Conservation (phyloP, 2,113 vertebrate genomes). For the Alectura lathami region DNA sequence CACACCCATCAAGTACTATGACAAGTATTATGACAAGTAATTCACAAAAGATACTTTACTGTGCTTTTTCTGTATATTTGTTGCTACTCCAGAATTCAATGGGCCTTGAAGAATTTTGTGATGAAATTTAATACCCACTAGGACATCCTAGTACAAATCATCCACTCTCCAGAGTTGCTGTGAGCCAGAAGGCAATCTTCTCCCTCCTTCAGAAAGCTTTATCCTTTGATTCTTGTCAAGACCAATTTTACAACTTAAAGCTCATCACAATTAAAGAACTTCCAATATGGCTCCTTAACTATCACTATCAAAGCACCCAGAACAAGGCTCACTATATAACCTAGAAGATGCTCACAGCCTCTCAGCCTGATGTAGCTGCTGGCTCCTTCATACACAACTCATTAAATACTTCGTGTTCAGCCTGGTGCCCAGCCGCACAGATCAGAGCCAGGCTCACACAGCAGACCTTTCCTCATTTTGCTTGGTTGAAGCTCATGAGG, state of each 20-base stretch:
- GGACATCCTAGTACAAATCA: background rate
- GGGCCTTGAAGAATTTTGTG: background rate
- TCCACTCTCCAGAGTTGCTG: background rate
- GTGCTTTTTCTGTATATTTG: background rate
- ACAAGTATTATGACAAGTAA: background rate
- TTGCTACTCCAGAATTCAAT: background rate
- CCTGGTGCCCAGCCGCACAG: background rate
- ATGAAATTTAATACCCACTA: background rate
- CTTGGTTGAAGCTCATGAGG: no score
- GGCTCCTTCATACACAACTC: background rate
- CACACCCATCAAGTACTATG: background rate
- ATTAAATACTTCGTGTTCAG: fast-evolving
- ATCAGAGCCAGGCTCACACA: background rate
- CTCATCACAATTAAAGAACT: background rate
- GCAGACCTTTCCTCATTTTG: background rate
- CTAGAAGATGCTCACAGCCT: background rate
- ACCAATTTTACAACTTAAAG: background rate
- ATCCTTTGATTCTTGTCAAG: background rate
- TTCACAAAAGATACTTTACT: background rate
- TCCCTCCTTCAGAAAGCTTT: background rate
- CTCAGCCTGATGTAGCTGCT: background rate
- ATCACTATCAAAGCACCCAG: background rate
- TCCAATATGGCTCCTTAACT: background rate
- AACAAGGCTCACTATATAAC: background rate
- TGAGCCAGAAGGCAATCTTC: background rate